Conservation (phyloP, 2,888 invertebrate genomes). For the Macroteleia sp. region DNA sequence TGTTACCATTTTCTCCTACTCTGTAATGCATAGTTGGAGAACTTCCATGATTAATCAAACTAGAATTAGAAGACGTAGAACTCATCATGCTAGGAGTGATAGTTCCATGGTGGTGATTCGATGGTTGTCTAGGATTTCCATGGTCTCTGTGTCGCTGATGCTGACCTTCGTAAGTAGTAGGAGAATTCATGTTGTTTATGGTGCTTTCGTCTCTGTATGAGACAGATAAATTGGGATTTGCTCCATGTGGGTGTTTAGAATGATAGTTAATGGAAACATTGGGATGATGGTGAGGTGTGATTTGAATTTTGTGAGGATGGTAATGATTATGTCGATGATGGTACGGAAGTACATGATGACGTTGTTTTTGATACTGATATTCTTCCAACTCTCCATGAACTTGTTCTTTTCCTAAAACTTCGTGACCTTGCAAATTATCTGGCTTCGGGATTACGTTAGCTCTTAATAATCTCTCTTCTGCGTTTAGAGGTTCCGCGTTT, state of each 20-base stretch:
- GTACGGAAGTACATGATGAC: constrained; percentile 30
- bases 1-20: constrained; percentile 55
- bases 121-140: constrained; percentile 53
- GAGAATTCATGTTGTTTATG: constrained; percentile 23
- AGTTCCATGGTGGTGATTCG: constrained; percentile 69
- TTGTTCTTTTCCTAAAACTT: neutral
- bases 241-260: constrained; percentile 38
- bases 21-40: constrained; percentile 70
- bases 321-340: constrained; percentile 43
- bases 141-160: constrained; percentile 67
- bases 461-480: constrained; percentile 32
- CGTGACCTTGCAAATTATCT: neutral
- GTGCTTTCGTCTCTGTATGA: constrained; percentile 40
- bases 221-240: constrained; percentile 10
- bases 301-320: constrained; percentile 37
- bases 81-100: constrained; percentile 70
- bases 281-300: constrained; percentile 27
- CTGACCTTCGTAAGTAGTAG: constrained; percentile 31
- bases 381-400: constrained; percentile 18
- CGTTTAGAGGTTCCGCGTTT: constrained; percentile 12
- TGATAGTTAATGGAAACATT: constrained; percentile 35
- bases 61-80: constrained; percentile 74
- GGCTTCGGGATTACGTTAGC: constrained; percentile 4
- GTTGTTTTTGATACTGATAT: constrained; percentile 50
- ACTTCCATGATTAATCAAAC: constrained; percentile 73